A percentile compares a stretch with the other conserved stretches of the same genome.
Conservation (phyloP, 1,140 invertebrate species). For the Drosophila ficusphila region DNA sequence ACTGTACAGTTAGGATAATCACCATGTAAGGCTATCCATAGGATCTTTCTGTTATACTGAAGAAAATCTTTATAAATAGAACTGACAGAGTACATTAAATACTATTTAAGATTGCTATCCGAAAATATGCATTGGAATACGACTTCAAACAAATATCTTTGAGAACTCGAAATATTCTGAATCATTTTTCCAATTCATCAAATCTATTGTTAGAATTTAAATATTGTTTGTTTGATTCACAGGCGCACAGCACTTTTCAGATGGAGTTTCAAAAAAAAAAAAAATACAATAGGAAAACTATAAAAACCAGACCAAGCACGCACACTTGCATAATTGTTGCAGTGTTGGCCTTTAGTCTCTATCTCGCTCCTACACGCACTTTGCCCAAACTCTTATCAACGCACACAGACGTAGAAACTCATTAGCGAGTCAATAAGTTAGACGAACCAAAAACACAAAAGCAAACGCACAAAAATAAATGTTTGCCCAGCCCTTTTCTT, state of each 20-base stretch:
- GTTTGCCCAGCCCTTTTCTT: conserved; percentile 54
- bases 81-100: background rate
- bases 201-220: conserved; percentile 63
- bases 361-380: conserved; percentile 11
- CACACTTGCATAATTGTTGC: conserved; percentile 33
- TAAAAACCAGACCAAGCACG: conserved; percentile 26
- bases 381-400: conserved; percentile 29
- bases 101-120: too few relatives aligned
- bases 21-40: too few relatives aligned
- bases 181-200: conserved; percentile 7
- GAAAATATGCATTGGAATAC: background rate
- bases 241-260: conserved; percentile 58
- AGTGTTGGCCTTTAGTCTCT: conserved; percentile 5
- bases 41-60: background rate
- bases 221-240: conserved; percentile 62
- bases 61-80: background rate
- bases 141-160: background rate
- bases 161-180: background rate
- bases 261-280: conserved; percentile 21
- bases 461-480: conserved; percentile 39
- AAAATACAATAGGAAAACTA: conserved; percentile 12
- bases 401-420: conserved; percentile 25
- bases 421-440: conserved; percentile 62
- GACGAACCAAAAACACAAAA: conserved; percentile 41
- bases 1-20: too few relatives aligned